These are phyloP conservation scores for Rhagium mordax DNA, from an alignment of 2,888 invertebrate genomes.

Conservation along the genomic window DNA sequence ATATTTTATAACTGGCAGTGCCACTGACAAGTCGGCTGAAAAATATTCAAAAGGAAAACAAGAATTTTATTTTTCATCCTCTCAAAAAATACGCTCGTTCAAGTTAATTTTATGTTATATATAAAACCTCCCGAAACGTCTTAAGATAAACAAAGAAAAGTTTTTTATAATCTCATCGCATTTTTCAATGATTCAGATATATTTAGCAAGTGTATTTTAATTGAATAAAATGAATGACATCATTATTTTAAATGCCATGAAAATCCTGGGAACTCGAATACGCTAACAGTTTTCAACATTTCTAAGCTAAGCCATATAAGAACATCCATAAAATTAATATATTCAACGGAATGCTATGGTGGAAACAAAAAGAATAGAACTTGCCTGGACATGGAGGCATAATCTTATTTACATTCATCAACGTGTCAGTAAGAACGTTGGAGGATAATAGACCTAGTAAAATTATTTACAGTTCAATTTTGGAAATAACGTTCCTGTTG, in stretches of 20 bases:
- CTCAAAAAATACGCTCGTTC: too few species aligned
- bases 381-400: constrained; percentile 31
- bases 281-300: background rate
- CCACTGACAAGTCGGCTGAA: background rate
- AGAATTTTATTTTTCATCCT: too few species aligned
- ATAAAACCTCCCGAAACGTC: too few species aligned
- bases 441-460: background rate
- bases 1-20: background rate
- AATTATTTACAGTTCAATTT: background rate
- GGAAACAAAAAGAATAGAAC: constrained; percentile 35
- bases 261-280: constrained; percentile 14
- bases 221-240: constrained; percentile 13
- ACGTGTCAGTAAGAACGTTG: background rate
- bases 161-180: background rate
- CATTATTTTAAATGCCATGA: constrained; percentile 19
- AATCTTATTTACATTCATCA: constrained; percentile 15
- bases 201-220: background rate
- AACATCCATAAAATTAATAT: constrained; percentile 33
- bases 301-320: constrained; percentile 18
- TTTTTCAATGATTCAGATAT: background rate
- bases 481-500: too few species aligned
- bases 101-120: too few species aligned
- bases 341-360: constrained; percentile 37
- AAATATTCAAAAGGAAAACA: background rate
- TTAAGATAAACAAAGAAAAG: too few species aligned